Base-by-base conservation (phyloP, 2,888 invertebrate species). In the Sericinus montela region DNA sequence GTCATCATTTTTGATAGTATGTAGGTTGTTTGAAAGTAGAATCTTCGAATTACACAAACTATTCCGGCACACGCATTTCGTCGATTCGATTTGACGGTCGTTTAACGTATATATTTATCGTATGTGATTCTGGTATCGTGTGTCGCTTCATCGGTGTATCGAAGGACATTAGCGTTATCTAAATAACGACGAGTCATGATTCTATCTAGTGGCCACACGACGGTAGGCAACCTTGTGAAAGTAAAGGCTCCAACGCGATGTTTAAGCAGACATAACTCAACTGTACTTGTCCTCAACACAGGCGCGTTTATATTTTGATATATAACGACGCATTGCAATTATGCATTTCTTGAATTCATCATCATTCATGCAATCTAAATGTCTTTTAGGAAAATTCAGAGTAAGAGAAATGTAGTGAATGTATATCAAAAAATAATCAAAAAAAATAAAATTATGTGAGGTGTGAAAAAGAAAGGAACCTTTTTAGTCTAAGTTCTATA, bases 101-200 rank as follows among this genome's bases (percentile, higher is more conserved):
- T 81, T 82, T 81, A 76, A 77, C 67, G 64, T 62, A 61, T 62
- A 67, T 75, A 69, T 68, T 75, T 72, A 79, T 81, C 84, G 80
- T 80, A 72, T 80, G 77, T 80, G 77, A 73, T 70, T 72, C 63
- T 69, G 62, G 74, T 82, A 84, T 83, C 82, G 62, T 65, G 65
- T 65, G 68, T 60, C 65, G 62, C 63, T 66, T 61, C 61, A 65
- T 68, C 66, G 65, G 62, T 62, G 74, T 80, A 83, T 83, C 85
- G 73, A 63, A 65, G 67, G 58, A 82, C 83, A 85, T 86, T 86
- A 84, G 80, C 83, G 82, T 84, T 85, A 86, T 85, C 85, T 84
- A 82, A 80, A 83, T 81, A 76, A 68, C 84, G 84, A 82, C 83
- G 67, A 75, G 80, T 81, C 80, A 75, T 75, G 81, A 69, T 81